Percentiles rank a stretch among this genome's conserved stretches.
Conservation (phyloP, 2,113 vertebrate species). For the Pangasianodon hypophthalmus region DNA sequence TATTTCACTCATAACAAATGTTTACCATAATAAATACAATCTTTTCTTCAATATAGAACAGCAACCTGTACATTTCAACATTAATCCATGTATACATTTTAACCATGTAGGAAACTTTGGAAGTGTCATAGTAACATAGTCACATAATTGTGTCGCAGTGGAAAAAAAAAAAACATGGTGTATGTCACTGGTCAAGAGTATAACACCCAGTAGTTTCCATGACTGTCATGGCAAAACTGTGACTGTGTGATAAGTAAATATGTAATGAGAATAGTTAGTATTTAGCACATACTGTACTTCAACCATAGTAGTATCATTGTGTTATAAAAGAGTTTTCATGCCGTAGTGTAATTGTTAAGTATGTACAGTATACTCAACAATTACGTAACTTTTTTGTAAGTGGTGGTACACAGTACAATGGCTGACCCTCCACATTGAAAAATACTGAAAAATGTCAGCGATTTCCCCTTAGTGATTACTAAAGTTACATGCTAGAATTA, state of each 20-base stretch:
- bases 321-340: neutral
- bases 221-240: neutral
- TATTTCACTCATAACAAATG: neutral
- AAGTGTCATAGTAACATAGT: neutral
- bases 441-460: neutral
- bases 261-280: neutral
- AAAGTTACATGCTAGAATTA: neutral
- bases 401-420: neutral
- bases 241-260: neutral
- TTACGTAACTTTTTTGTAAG: neutral
- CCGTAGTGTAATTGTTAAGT: neutral
- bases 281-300: neutral
- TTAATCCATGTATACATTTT: too few relatives aligned
- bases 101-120: too few relatives aligned
- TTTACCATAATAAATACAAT: neutral
- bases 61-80: neutral
- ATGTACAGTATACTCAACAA: neutral
- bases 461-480: neutral
- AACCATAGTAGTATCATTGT: neutral
- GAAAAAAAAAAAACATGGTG: too few relatives aligned
- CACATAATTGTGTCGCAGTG: too few relatives aligned
- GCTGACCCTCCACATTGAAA: neutral
- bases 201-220: neutral
- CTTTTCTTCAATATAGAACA: neutral
- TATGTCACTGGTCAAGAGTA: neutral